Conservation (phyloP, 2,888 invertebrate genomes). For the Griposia aprilina region DNA sequence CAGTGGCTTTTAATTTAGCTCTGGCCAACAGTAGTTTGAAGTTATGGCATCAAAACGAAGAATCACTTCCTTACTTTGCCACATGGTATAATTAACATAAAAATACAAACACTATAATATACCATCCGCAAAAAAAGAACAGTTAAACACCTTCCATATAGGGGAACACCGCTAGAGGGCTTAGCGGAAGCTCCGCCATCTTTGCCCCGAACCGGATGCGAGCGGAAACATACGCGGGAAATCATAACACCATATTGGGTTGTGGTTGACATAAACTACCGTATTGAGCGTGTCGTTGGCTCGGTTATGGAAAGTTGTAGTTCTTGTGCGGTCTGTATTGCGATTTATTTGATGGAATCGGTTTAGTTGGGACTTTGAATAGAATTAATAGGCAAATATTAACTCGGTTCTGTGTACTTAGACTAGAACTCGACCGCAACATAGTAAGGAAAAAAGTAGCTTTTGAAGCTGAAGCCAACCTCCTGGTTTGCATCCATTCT, state of each 20-base stretch:
- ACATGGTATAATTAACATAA: not conserved
- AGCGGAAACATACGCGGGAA: conserved; percentile 73
- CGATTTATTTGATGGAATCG: conserved; percentile 39
- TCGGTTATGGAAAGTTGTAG: conserved; percentile 56
- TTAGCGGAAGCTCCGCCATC: conserved; percentile 74
- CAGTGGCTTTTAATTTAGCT: not conserved
- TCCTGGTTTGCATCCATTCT: not conserved
- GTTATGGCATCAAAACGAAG: not conserved
- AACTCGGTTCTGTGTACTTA: not conserved
- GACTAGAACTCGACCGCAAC: not conserved
- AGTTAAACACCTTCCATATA: conserved; percentile 61
- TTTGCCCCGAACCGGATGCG: conserved; percentile 68
- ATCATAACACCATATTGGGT: conserved; percentile 73
- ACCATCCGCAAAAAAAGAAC: conserved; percentile 53
- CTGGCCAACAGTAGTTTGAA: not conserved
- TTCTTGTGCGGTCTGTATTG: conserved; percentile 32
- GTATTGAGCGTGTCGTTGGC: conserved; percentile 34
- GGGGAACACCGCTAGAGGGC: conserved; percentile 67
- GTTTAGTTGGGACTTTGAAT: conserved; percentile 11
- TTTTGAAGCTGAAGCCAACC: too few relatives aligned
- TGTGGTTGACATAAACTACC: conserved; percentile 60
- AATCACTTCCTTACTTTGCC: not conserved
- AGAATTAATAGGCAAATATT: conserved; percentile 3
- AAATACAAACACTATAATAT: conserved; percentile 10
- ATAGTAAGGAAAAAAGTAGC: not conserved